A percentile compares a stretch with the other conserved stretches of the same genome.
phyloP scores from a whole-genome alignment of 2,113 vertebrate genomes.

The Poeciliopsis turrubarensis region DNA sequence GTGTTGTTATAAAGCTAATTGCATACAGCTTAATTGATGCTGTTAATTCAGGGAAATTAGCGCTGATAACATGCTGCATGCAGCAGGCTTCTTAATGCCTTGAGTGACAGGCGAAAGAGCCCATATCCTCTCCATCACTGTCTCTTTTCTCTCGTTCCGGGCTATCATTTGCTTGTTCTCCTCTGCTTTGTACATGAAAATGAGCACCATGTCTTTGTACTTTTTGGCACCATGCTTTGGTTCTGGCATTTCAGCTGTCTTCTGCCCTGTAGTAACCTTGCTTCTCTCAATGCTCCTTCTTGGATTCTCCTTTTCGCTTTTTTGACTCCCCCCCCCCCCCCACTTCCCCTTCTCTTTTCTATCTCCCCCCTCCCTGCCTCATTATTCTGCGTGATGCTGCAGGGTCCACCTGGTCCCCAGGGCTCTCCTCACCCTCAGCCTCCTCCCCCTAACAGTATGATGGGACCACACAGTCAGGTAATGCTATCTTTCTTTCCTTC shows the following conservation, averaged over 20 bases:
- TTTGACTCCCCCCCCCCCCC: conserved; percentile 32
- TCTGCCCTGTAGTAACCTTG: conserved; percentile 73
- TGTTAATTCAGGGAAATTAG: conserved; percentile 95
- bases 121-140: conserved; percentile 58
- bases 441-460: conserved; percentile 99
- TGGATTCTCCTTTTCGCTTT: conserved; percentile 36
- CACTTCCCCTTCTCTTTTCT: conserved; percentile 24
- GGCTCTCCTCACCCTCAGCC: conserved; percentile 99
- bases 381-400: conserved; percentile 84
- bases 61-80: conserved; percentile 87
- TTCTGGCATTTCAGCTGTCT: conserved; percentile 59
- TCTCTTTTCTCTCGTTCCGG: conserved; percentile 44
- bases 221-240: conserved; percentile 53
- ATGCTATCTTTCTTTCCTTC: conserved; percentile 58
- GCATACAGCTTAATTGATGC: conserved; percentile 96
- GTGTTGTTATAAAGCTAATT: conserved; percentile 95
- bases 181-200: conserved; percentile 48
- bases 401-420: conserved; percentile 99
- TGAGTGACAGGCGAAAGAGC: conserved; percentile 72
- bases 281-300: conserved; percentile 61
- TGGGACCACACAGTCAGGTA: conserved; percentile 99
- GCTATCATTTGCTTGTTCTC: conserved; percentile 64
- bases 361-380: conserved; percentile 38
- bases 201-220: conserved; percentile 30
- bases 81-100: conserved; percentile 69